Conservation (phyloP, 1,140 invertebrate species). For the Drosophila asahinai region DNA sequence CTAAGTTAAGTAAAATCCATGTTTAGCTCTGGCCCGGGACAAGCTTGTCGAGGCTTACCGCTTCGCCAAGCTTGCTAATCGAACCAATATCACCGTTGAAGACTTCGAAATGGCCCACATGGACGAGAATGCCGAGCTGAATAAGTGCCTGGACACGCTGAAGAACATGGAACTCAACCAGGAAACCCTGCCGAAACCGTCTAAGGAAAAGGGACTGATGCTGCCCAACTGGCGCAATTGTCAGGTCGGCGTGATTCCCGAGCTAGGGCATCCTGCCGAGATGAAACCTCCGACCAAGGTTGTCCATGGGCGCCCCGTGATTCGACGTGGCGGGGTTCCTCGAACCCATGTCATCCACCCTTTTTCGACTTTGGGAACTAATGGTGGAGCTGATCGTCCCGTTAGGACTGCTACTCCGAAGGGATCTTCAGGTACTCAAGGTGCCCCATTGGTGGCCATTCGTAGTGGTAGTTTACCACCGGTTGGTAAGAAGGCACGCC, state of each 20-base stretch:
- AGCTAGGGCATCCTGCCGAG: background rate
- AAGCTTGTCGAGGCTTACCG: slow-evolving; percentile 9
- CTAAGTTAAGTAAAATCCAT: too few relatives aligned
- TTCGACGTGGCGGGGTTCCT: background rate
- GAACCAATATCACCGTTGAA: slow-evolving; percentile 2
- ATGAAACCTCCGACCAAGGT: too few relatives aligned
- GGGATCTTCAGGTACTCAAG: too few relatives aligned
- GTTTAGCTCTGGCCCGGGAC: slow-evolving; percentile 18
- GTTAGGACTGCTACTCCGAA: background rate
- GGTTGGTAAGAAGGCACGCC: background rate
- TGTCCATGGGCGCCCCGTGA: background rate
- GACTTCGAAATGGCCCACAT: slow-evolving; percentile 9
- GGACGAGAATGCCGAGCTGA: background rate
- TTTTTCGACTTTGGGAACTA: background rate
- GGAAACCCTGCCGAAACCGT: background rate
- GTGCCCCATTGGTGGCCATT: background rate
- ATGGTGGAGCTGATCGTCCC: too few relatives aligned
- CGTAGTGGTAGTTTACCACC: background rate
- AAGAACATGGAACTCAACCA: background rate
- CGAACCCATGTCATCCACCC: background rate
- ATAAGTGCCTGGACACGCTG: too few relatives aligned
- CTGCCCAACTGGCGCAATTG: slow-evolving; percentile 32
- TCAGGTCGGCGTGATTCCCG: slow-evolving; percentile 4
- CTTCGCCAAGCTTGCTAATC: slow-evolving; percentile 10
- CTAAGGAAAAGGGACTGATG: background rate